Percentiles rank a stretch among this genome's conserved stretches.
phyloP scores from a whole-genome alignment of 2,797 vertebrate genomes.

The Australoheros facetus region DNA sequence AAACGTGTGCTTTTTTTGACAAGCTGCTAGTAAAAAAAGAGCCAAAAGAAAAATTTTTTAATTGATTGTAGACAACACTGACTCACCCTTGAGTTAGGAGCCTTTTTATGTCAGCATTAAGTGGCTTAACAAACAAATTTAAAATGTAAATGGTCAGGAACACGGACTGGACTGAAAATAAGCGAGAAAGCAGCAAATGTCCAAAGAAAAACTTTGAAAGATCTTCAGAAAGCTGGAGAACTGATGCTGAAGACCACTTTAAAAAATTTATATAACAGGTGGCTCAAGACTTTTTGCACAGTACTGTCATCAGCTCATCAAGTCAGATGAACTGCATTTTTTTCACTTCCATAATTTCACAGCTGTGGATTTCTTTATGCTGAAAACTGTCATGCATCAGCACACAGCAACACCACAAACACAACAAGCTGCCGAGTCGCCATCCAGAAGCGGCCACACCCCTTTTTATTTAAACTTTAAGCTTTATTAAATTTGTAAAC shows the following conservation, averaged over 20 bases:
- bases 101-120: rapidly evolving
- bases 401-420: neutral
- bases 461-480: neutral
- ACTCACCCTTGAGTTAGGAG: neutral
- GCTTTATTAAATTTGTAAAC: neutral
- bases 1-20: neutral
- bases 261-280: no score
- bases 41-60: neutral
- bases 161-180: neutral
- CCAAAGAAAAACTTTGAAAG: neutral
- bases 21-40: neutral
- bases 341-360: no score
- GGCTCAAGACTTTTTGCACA: no score
- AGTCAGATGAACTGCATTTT: no score
- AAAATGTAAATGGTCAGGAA: neutral
- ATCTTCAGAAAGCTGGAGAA: rapidly evolving
- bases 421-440: rapidly evolving
- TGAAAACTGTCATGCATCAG: neutral
- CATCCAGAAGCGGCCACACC: neutral
- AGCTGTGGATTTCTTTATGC: no score
- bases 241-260: no score
- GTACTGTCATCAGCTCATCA: no score
- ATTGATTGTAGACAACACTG: neutral
- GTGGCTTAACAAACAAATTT: neutral
- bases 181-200: neutral